Conservation (phyloP, 2,888 invertebrate genomes). For the Temnothorax ravouxi region DNA sequence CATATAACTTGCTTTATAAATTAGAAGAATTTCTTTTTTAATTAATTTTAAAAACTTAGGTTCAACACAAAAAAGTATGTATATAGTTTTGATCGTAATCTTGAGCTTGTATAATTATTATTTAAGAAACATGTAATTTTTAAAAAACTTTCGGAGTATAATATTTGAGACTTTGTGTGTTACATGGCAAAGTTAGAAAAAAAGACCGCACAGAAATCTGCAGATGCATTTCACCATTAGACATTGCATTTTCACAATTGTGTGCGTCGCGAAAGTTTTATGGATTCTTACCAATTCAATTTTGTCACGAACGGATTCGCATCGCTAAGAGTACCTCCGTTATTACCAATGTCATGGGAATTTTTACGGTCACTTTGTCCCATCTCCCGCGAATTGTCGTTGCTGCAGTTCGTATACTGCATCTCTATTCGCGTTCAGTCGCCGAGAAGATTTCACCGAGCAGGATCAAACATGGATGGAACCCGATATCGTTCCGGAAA, state of each 20-base stretch:
- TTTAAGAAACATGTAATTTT: neutral
- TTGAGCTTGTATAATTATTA: neutral
- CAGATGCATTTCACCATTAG: slow-evolving; percentile 1
- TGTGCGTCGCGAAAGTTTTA: slow-evolving; percentile 42
- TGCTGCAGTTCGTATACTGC: slow-evolving; percentile 61
- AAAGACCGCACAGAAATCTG: neutral
- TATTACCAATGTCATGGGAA: slow-evolving; percentile 80
- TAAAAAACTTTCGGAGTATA: neutral
- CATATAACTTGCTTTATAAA: neutral
- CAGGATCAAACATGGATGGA: slow-evolving; percentile 70
- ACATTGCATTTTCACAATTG: slow-evolving; percentile 50
- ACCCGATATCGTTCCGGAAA: slow-evolving; percentile 56
- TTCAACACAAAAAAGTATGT: neutral
- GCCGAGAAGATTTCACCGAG: slow-evolving; percentile 56
- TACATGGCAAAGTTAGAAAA: neutral
- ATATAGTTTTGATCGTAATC: neutral
- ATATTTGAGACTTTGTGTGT: neutral
- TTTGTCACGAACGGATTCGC: slow-evolving; percentile 60
- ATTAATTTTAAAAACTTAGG: neutral
- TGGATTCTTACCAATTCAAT: slow-evolving; percentile 74
- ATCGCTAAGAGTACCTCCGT: slow-evolving; percentile 73
- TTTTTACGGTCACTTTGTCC: slow-evolving; percentile 80
- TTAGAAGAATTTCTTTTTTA: neutral
- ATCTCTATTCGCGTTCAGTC: slow-evolving; percentile 58
- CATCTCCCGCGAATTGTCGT: slow-evolving; percentile 71